A percentile compares a stretch with the other conserved stretches of the same genome.
phyloP scores from a whole-genome alignment of 2,797 vertebrate genomes.

The Nannoperca australis region DNA sequence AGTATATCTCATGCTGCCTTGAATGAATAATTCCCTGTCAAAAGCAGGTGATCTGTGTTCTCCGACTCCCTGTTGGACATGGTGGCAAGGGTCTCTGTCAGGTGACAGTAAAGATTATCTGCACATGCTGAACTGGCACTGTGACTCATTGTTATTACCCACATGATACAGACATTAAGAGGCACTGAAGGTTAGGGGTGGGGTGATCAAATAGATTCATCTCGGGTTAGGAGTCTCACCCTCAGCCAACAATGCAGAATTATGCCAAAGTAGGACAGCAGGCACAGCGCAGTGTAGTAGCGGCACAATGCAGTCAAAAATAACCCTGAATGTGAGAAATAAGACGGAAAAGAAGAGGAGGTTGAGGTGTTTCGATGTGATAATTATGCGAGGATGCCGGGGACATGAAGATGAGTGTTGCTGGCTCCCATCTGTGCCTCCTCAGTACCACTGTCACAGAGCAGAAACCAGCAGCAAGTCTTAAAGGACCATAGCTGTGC shows the following conservation, averaged over 20 bases:
- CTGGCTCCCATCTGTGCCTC: constrained; percentile 77
- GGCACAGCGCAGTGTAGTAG: constrained; percentile 39
- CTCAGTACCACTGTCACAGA: constrained; percentile 57
- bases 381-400: constrained; percentile 72
- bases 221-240: constrained; percentile 24
- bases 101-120: constrained; percentile 66
- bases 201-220: constrained; percentile 55
- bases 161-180: constrained; percentile 50
- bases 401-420: constrained; percentile 73
- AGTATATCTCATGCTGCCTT: constrained; percentile 36
- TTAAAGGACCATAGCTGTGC: constrained; percentile 7
- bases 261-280: constrained; percentile 44
- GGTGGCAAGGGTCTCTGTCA: constrained; percentile 41
- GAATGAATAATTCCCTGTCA: constrained; percentile 59
- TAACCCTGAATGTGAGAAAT: constrained; percentile 61
- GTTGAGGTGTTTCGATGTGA: constrained; percentile 65
- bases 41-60: constrained; percentile 57
- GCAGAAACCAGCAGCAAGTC: constrained; percentile 52
- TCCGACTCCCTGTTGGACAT: constrained; percentile 41
- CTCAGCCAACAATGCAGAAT: constrained; percentile 26
- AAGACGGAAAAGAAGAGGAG: constrained; percentile 50
- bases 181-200: constrained; percentile 36
- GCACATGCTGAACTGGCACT: constrained; percentile 43
- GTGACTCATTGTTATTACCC: constrained; percentile 60
- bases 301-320: constrained; percentile 47